Base-by-base conservation (phyloP, 2,888 invertebrate genomes). In the Plutella xylostella region DNA sequence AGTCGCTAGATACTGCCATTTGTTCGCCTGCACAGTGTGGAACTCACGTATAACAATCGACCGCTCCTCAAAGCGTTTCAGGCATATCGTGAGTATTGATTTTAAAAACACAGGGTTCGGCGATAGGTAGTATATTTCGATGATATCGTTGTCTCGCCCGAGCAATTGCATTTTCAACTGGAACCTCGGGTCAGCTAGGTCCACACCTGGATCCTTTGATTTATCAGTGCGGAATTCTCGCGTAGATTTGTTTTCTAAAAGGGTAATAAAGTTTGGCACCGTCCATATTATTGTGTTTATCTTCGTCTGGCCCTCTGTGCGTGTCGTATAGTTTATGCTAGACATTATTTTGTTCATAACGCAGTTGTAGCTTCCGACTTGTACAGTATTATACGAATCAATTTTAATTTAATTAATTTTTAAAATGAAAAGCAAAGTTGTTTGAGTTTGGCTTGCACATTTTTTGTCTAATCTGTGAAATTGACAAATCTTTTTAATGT, bases 1-100 rank as follows among this genome's bases (percentile, higher is more conserved):
- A 1, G 76, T 78, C 3, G 77, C 72, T 38, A 83, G 58, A 50
- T 75, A 80, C 53, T 82, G 80, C 82, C 82, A 82, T 51, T 79
- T 78, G 48, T 82, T 79, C 0, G 72, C 72, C 54, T 74, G 73
- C 2, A 79, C 68, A 4, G 75, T 75, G 45, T 76, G 78, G 47
- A 77, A 80, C 43, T 82, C 80, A 38, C 76, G 75, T 34, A 75
- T 72, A 1, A 74, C 70, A 19, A 80, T 73, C 0, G 78, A 76
- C 4, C 80, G 68, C 49, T 80, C 80, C 51, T 80, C 78, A 49
- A 74, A 82, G 20, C 75, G 63, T 54, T 77, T 78, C 18, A 79
- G 55, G 46, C 77, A 79, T 50, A 78, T 68, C 1, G 72, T 78
- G 6, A 83, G 52, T 42, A 76, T 65, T 2, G 76, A 71, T 51